phyloP scores from a whole-genome alignment of 1,140 invertebrate species.

The Stratiolaelaps scimitus region DNA sequence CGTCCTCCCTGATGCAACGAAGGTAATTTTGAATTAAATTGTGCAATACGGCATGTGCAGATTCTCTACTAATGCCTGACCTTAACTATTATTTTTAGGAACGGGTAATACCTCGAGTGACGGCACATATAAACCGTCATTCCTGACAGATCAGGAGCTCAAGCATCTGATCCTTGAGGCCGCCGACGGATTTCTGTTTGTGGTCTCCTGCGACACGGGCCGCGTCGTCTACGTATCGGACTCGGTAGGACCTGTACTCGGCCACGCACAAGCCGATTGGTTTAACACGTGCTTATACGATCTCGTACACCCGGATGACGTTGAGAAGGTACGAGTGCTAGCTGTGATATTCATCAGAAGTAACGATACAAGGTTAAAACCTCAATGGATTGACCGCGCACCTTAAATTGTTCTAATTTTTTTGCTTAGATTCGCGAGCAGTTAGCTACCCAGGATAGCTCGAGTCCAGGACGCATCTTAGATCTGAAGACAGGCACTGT shows the following conservation, averaged over 20 bases:
- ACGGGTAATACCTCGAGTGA: constrained; percentile 86
- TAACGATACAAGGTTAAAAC: background rate
- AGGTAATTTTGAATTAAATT: too few species aligned
- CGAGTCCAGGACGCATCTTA: constrained; percentile 83
- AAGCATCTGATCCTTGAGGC: constrained; percentile 98
- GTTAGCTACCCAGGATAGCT: constrained; percentile 88
- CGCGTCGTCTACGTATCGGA: constrained; percentile 96
- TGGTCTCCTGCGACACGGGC: constrained; percentile 93
- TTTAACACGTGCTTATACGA: constrained; percentile 88
- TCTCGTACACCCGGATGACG: constrained; percentile 92
- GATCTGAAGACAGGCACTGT: constrained; percentile 97
- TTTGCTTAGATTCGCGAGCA: constrained; percentile 65
- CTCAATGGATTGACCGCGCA: too few species aligned
- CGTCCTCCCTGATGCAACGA: too few species aligned
- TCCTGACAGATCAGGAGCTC: constrained; percentile 95
- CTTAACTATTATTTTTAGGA: constrained; percentile 48
- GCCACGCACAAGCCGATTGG: constrained; percentile 92
- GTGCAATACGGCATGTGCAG: too few species aligned
- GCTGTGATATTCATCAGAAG: too few species aligned
- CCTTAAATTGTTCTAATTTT: background rate
- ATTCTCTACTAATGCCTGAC: too few species aligned
- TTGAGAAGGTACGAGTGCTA: constrained; percentile 59
- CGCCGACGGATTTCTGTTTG: constrained; percentile 97
- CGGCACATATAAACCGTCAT: constrained; percentile 93
- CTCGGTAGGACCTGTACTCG: constrained; percentile 92